A percentile compares a stretch with the other conserved stretches of the same genome.
Conservation (phyloP, 2,797 vertebrate genomes). For the Poecilia velifera region DNA sequence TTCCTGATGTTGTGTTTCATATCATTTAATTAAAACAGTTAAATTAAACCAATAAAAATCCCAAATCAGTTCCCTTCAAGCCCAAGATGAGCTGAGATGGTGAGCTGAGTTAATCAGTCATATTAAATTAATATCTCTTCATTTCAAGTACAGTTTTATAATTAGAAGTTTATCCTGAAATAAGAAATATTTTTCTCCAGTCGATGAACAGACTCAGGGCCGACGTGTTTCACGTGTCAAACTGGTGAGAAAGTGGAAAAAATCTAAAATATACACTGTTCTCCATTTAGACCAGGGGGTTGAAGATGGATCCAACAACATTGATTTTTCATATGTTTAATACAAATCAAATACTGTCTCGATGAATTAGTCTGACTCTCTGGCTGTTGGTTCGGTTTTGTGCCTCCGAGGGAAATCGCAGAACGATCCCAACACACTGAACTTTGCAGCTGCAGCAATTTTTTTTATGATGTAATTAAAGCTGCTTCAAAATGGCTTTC, state of each 20-base stretch:
- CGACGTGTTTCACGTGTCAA: neutral
- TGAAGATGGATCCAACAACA: neutral
- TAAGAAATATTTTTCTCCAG: neutral
- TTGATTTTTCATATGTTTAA: conserved; percentile 1
- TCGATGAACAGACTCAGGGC: neutral
- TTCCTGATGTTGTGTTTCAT: neutral
- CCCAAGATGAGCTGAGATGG: neutral
- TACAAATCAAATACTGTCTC: conserved; percentile 16
- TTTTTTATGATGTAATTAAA: conserved; percentile 69
- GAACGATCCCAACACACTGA: conserved; percentile 7
- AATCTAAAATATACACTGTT: neutral
- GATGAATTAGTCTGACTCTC: neutral
- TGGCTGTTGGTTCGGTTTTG: conserved; percentile 5
- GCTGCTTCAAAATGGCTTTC: conserved; percentile 44
- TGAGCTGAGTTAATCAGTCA: neutral
- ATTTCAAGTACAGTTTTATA: neutral
- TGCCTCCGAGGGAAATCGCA: neutral
- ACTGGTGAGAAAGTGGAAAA: neutral
- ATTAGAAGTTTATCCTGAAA: neutral
- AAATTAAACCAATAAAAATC: neutral
- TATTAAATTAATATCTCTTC: neutral
- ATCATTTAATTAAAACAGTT: neutral
- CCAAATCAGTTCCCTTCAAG: neutral
- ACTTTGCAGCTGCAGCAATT: conserved; percentile 53
- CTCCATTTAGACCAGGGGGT: neutral